Evolutionary conservation across 2,797 vertebrate genomes (phyloP).

Genomic region (Acipenser ruthenus): DNA sequence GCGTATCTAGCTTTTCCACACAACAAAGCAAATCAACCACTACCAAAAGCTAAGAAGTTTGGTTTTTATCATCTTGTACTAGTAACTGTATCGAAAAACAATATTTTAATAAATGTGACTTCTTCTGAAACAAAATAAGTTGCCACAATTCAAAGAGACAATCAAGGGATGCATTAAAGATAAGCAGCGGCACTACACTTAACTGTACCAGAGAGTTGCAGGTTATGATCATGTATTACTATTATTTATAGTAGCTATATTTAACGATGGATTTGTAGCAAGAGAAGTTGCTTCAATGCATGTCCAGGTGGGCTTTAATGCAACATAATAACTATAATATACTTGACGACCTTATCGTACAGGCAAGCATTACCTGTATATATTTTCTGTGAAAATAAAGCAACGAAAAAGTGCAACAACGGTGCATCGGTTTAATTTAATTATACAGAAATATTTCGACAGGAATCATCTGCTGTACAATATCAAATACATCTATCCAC

Average conservation of each 20-base stretch:
- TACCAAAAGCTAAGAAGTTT: conserved; percentile 35
- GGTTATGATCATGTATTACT: conserved; percentile 26
- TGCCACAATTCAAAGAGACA: no score
- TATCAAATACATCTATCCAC: conserved; percentile 43
- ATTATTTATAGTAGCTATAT: neutral
- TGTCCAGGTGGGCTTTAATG: no score
- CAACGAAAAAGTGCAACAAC: conserved; percentile 69
- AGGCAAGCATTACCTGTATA: no score
- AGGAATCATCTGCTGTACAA: conserved; percentile 46
- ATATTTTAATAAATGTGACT: conserved; percentile 40
- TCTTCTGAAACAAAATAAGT: conserved; percentile 35
- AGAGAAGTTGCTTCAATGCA: conserved; percentile 14
- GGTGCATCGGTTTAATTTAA: conserved; percentile 64
- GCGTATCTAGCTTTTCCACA: no score
- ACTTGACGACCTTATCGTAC: no score
- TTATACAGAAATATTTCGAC: conserved; percentile 23
- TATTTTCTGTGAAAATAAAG: conserved; percentile 46
- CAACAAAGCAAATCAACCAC: conserved; percentile 33
- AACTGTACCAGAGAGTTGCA: conserved; percentile 49
- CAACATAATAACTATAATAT: no score
- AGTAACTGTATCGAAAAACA: conserved; percentile 40
- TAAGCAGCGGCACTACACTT: conserved; percentile 34
- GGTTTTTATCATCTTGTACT: conserved; percentile 31
- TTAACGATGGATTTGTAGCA: conserved; percentile 31
- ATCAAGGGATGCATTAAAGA: no score